A percentile compares a stretch with the other conserved stretches of the same genome.
These are phyloP conservation scores for Pinctada fucata DNA, from an alignment of 2,888 invertebrate genomes.

Conservation along the genomic window DNA sequence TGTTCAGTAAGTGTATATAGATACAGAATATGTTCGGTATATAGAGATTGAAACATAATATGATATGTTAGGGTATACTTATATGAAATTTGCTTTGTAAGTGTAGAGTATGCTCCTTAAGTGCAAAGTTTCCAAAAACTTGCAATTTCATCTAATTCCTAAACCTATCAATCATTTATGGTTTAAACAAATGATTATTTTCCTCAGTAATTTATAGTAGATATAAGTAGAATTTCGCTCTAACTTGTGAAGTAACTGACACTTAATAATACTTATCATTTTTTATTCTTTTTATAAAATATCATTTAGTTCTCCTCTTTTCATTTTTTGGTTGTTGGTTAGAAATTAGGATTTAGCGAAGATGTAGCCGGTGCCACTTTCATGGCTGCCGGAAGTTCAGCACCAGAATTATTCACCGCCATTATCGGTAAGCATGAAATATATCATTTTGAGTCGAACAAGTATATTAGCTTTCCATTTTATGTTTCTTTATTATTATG, in stretches of 20 bases:
- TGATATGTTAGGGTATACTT: too few relatives aligned
- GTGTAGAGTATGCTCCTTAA: slow-evolving; percentile 84
- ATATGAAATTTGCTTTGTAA: too few relatives aligned
- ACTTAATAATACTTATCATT: too few relatives aligned
- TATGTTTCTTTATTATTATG: too few relatives aligned
- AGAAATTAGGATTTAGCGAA: slow-evolving; percentile 63
- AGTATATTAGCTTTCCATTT: too few relatives aligned
- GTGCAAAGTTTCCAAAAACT: slow-evolving; percentile 7
- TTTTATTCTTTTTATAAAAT: too few relatives aligned
- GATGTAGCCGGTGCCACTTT: slow-evolving; percentile 74
- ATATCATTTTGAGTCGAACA: neutral
- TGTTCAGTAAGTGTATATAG: neutral
- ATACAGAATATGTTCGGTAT: too few relatives aligned
- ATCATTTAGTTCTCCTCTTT: neutral
- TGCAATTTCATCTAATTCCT: neutral
- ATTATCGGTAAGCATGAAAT: slow-evolving; percentile 62
- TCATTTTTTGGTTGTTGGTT: slow-evolving; percentile 24
- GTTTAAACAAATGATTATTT: neutral
- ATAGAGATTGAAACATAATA: too few relatives aligned
- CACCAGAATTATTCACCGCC: slow-evolving; percentile 71
- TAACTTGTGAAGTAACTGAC: too few relatives aligned
- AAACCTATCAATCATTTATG: neutral
- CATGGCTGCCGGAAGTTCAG: slow-evolving; percentile 74
- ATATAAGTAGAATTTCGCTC: too few relatives aligned
- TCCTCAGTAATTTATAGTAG: neutral